Percentiles rank a stretch among this genome's conserved stretches.
phyloP scores from a whole-genome alignment of 2,888 invertebrate species.

The Pandemis corylana region DNA sequence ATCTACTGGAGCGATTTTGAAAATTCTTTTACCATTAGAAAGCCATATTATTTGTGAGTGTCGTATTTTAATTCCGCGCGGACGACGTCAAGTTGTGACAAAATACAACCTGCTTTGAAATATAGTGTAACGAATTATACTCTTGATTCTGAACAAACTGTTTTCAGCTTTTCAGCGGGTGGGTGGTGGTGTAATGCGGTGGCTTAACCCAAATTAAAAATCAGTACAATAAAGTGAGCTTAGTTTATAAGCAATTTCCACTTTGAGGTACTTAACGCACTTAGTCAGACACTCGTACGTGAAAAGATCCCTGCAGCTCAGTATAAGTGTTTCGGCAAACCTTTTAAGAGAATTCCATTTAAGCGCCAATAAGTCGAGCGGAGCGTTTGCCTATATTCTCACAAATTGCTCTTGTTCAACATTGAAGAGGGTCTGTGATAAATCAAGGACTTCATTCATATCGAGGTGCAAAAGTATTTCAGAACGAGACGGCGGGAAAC shows the following conservation, averaged over 20 bases:
- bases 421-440: slow-evolving; percentile 58
- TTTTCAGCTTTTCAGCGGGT: too few species aligned
- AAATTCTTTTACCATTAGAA: too few species aligned
- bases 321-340: slow-evolving; percentile 36
- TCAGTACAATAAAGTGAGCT: too few species aligned
- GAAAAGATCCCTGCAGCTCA: slow-evolving; percentile 17
- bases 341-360: slow-evolving; percentile 46
- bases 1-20: too few species aligned
- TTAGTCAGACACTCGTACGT: not conserved
- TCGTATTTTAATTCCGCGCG: too few species aligned
- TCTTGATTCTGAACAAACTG: too few species aligned
- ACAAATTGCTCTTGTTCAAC: slow-evolving; percentile 51
- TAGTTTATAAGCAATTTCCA: not conserved
- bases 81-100: too few species aligned
- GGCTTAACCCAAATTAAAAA: too few species aligned
- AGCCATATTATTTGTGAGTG: too few species aligned
- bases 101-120: too few species aligned
- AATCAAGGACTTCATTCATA: slow-evolving; percentile 60
- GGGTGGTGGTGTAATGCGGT: too few species aligned
- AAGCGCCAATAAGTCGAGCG: slow-evolving; percentile 44
- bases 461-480: slow-evolving; percentile 53
- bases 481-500: slow-evolving; percentile 48
- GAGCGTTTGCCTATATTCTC: slow-evolving; percentile 52
- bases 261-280: not conserved
- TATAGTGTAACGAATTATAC: too few species aligned